These are phyloP conservation scores for Schrankia costaestrigalis DNA, from an alignment of 2,888 invertebrate species.

Conservation along the genomic window DNA sequence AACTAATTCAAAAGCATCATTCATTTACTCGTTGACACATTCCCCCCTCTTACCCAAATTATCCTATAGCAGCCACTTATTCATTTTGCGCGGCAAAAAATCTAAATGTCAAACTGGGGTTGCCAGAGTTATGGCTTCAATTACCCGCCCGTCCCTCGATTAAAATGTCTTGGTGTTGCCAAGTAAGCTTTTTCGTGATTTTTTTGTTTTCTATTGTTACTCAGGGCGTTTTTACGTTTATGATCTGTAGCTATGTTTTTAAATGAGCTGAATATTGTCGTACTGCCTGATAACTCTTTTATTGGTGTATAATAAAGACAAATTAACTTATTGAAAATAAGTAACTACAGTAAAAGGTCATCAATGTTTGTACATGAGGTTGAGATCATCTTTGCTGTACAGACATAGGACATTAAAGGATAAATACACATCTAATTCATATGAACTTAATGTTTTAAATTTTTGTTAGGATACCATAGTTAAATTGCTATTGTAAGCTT, in stretches of 20 bases:
- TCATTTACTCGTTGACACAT: constrained; percentile 43
- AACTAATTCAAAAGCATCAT: no score
- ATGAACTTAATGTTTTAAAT: no score
- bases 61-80: constrained; percentile 56
- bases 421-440: no score
- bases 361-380: no score
- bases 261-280: constrained; percentile 1
- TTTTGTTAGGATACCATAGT: no score
- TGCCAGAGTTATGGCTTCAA: constrained; percentile 77
- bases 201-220: constrained; percentile 46
- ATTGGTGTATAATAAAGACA: no score
- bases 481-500: no score
- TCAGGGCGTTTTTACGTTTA: constrained; percentile 46
- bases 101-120: constrained; percentile 77
- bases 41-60: constrained; percentile 54
- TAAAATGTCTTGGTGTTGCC: constrained; percentile 74
- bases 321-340: no score
- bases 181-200: constrained; percentile 40
- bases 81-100: constrained; percentile 65
- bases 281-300: no score
- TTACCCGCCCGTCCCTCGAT: constrained; percentile 66
- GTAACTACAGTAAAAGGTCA: no score
- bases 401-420: no score
- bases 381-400: no score
- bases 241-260: constrained; percentile 16